Percentiles rank a stretch among this genome's conserved stretches.
These are phyloP conservation scores for Phalacrocorax brasilianus DNA, from an alignment of 2,113 vertebrate species.

Conservation along the genomic window DNA sequence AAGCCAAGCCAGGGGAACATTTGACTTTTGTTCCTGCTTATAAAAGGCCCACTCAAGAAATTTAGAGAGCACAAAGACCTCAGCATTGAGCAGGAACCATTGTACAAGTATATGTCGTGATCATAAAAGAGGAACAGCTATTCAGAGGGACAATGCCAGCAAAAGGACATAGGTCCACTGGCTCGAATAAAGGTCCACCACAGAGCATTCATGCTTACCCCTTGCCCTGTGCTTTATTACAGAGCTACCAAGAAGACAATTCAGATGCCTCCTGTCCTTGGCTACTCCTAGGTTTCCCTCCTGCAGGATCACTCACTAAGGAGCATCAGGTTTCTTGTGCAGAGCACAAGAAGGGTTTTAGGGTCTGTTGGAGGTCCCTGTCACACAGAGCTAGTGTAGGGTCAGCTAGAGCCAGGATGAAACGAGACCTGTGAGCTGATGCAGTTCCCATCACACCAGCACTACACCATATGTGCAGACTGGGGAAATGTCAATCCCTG, in stretches of 20 bases:
- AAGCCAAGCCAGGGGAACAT: not conserved
- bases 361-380: not conserved
- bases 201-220: not conserved
- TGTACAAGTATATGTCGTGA: not conserved
- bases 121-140: not conserved
- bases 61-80: not conserved
- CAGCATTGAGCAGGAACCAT: not conserved
- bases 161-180: not conserved
- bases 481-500: not conserved
- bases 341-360: not conserved
- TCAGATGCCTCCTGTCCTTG: not conserved
- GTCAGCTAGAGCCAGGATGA: not conserved
- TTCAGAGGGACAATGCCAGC: not conserved
- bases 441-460: not conserved
- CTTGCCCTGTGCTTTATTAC: not conserved
- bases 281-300: not conserved
- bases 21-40: not conserved
- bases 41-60: not conserved
- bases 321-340: not conserved
- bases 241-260: not conserved
- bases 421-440: not conserved
- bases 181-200: not conserved
- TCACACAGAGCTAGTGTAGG: not conserved
- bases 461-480: rapidly evolving
- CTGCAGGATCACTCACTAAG: not conserved